A percentile compares a stretch with the other conserved stretches of the same genome.
phyloP scores from a whole-genome alignment of 2,113 vertebrate species.

The Phaethon lepturus region DNA sequence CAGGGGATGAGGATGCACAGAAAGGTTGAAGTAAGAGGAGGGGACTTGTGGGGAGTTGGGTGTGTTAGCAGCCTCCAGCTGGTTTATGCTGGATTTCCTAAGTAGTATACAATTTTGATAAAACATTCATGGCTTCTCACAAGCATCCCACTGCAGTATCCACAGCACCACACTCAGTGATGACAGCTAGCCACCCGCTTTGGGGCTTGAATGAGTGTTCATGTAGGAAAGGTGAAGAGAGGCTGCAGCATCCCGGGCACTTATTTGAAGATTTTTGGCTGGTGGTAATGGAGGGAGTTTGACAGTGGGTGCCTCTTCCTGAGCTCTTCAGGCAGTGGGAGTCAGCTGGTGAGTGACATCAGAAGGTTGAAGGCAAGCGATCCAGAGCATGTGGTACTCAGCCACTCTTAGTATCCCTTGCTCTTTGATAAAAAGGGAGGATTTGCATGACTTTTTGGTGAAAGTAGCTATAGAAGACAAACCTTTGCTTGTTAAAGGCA shows the following conservation, averaged over 20 bases:
- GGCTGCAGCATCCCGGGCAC: not conserved
- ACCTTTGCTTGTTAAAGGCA: not conserved
- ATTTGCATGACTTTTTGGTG: not conserved
- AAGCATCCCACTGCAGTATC: not conserved
- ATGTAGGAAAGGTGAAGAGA: not conserved
- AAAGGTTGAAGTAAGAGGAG: not conserved
- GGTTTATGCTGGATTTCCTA: not conserved
- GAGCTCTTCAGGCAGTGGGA: not conserved
- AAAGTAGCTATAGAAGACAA: not conserved
- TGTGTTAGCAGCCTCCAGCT: not conserved
- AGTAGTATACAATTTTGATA: not conserved
- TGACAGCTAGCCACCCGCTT: not conserved
- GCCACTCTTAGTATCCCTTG: not conserved
- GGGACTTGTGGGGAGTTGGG: not conserved
- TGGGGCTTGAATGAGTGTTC: not conserved
- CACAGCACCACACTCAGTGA: not conserved
- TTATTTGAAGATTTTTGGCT: not conserved
- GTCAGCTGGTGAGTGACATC: not conserved
- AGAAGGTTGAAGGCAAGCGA: not conserved
- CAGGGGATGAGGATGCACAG: not conserved
- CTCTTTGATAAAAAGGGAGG: not conserved
- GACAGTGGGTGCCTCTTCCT: not conserved
- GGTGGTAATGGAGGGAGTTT: not conserved
- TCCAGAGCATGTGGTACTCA: not conserved
- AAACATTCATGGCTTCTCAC: not conserved